Evolutionary conservation across 2,888 invertebrate species (phyloP).

Genomic region (Thelaira solivaga): DNA sequence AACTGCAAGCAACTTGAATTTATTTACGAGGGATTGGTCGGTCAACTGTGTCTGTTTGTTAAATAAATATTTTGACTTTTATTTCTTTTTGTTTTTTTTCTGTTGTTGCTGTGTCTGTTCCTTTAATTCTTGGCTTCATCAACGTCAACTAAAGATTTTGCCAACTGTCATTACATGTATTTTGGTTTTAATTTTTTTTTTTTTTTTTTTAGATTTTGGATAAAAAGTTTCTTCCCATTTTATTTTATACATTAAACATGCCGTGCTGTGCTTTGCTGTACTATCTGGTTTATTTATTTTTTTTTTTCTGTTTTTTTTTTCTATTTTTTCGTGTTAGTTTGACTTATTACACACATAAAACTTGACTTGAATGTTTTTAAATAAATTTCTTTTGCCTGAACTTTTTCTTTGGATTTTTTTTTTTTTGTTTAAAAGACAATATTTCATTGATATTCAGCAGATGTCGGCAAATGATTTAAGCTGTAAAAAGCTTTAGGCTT

Average conservation of each 20-base stretch:
- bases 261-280: neutral
- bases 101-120: neutral
- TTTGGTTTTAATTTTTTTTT: constrained; percentile 23
- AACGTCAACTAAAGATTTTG: constrained; percentile 54
- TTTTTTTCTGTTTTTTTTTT: neutral
- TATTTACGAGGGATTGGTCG: constrained; percentile 36
- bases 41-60: constrained; percentile 41
- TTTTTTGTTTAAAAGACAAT: constrained; percentile 32
- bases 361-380: constrained; percentile 20
- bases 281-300: constrained; percentile 4
- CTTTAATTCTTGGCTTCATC: neutral
- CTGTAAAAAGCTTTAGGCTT: constrained; percentile 60
- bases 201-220: neutral
- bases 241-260: neutral
- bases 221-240: neutral
- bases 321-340: constrained; percentile 51
- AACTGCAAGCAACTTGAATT: constrained; percentile 6
- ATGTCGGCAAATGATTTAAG: constrained; percentile 63
- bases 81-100: neutral
- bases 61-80: neutral
- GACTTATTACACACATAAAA: constrained; percentile 59
- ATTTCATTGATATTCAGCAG: constrained; percentile 62
- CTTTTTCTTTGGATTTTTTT: neutral
- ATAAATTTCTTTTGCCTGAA: neutral
- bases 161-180: constrained; percentile 53